phyloP scores from a whole-genome alignment of 2,113 vertebrate genomes.

The Ailuropoda melanoleuca region DNA sequence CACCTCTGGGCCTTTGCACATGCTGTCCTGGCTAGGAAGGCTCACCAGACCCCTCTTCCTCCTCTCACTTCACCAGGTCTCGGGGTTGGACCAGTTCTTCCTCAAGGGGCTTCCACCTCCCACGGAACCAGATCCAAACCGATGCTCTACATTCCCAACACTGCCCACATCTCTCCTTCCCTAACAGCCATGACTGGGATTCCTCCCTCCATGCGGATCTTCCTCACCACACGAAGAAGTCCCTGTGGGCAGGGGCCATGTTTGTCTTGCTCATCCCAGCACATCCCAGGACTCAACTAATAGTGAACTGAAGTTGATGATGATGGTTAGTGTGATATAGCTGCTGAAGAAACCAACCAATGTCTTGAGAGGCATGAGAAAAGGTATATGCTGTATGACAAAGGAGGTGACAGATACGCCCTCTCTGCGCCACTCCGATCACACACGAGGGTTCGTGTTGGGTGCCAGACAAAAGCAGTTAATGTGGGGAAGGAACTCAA shows the following conservation, averaged over 20 bases:
- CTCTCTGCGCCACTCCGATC: neutral
- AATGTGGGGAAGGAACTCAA: neutral
- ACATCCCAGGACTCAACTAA: neutral
- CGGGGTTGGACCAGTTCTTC: neutral
- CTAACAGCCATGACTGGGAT: neutral
- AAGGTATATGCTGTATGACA: neutral
- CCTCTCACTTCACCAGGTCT: neutral
- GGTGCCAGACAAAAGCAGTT: neutral
- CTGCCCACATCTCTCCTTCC: neutral
- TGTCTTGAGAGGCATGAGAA: neutral
- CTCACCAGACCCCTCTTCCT: neutral
- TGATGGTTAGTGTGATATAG: no score
- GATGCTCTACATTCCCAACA: rapidly evolving
- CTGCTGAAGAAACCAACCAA: neutral
- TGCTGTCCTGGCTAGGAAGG: no score
- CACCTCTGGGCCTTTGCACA: neutral
- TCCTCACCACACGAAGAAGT: neutral
- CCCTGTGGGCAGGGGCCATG: neutral
- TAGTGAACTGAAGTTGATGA: neutral
- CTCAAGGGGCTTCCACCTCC: neutral
- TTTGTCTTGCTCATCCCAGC: neutral
- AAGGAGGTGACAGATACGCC: neutral
- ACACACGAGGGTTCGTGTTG: neutral
- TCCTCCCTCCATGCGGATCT: neutral
- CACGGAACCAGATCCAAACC: neutral